phyloP scores from a whole-genome alignment of 2,113 vertebrate species.

The Sceloporus tristichus region DNA sequence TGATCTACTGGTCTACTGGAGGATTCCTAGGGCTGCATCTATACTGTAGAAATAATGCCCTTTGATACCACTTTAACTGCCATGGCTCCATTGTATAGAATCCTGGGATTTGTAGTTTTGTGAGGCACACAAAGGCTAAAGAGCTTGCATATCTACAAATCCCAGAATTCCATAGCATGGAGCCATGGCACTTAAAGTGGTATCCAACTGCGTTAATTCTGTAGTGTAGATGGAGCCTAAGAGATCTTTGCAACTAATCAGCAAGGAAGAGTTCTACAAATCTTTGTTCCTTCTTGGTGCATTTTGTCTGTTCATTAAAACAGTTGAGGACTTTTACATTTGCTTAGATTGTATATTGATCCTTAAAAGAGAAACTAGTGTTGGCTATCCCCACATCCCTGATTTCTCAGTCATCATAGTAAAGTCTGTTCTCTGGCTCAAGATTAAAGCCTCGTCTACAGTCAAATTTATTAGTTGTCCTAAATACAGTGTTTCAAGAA shows the following conservation, averaged over 20 bases:
- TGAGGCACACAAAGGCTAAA: too few relatives aligned
- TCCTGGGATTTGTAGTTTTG: too few relatives aligned
- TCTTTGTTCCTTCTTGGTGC: not conserved
- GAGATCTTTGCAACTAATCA: not conserved
- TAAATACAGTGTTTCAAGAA: constrained; percentile 49
- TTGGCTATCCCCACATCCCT: constrained; percentile 30
- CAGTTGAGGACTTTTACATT: constrained; percentile 24
- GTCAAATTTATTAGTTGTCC: constrained; percentile 61
- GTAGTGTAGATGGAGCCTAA: too few relatives aligned
- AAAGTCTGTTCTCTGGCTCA: constrained; percentile 45
- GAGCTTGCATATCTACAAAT: too few relatives aligned
- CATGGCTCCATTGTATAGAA: too few relatives aligned
- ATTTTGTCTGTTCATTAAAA: constrained; percentile 35
- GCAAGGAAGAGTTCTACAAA: constrained; percentile 10
- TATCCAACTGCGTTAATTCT: too few relatives aligned
- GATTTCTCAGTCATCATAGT: constrained; percentile 52
- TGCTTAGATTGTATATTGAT: constrained; percentile 11
- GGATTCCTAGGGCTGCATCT: not conserved
- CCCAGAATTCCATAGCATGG: too few relatives aligned
- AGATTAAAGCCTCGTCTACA: constrained; percentile 69
- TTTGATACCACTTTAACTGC: too few relatives aligned
- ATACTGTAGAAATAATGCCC: too few relatives aligned
- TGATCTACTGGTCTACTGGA: not conserved
- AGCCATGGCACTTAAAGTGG: too few relatives aligned
- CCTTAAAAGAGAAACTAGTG: constrained; percentile 28